phyloP scores from a whole-genome alignment of 2,797 vertebrate genomes.

The Enteromius radiatus region DNA sequence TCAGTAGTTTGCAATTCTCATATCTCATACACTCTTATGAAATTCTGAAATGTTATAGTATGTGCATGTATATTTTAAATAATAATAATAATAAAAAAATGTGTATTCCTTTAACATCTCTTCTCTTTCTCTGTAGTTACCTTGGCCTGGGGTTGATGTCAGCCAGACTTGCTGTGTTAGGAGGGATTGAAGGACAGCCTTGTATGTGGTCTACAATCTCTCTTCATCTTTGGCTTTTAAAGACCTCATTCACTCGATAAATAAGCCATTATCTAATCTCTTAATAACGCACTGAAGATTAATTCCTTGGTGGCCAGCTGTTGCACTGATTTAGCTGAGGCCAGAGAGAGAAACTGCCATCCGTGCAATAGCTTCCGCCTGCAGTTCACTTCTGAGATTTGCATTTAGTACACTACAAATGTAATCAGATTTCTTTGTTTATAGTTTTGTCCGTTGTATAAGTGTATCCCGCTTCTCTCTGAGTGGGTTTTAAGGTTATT shows the following conservation, averaged over 20 bases:
- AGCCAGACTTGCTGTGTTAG: conserved; percentile 88
- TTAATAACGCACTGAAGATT: conserved; percentile 78
- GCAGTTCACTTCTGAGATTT: conserved; percentile 52
- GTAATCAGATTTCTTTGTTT: conserved; percentile 57
- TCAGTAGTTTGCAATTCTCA: neutral
- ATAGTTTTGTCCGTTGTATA: conserved; percentile 19
- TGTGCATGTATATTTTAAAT: neutral
- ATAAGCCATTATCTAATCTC: conserved; percentile 83
- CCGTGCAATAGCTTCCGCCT: conserved; percentile 33
- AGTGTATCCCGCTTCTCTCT: conserved; percentile 8
- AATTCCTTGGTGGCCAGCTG: conserved; percentile 77
- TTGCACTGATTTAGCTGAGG: conserved; percentile 68
- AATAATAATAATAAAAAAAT: neutral
- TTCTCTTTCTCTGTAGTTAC: conserved; percentile 81
- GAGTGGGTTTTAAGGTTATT: conserved; percentile 27
- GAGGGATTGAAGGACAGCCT: conserved; percentile 81
- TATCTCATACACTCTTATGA: neutral
- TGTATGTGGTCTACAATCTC: conserved; percentile 79
- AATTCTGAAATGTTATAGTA: conserved; percentile 1
- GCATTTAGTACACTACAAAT: conserved; percentile 50
- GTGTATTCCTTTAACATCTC: neutral
- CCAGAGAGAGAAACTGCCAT: conserved; percentile 53
- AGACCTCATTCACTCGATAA: conserved; percentile 67
- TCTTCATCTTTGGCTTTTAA: conserved; percentile 64
- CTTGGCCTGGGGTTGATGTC: conserved; percentile 95